Percentiles rank a stretch among this genome's conserved stretches.
phyloP scores from a whole-genome alignment of 2,113 vertebrate genomes.

The Dicerorhinus sumatrensis region DNA sequence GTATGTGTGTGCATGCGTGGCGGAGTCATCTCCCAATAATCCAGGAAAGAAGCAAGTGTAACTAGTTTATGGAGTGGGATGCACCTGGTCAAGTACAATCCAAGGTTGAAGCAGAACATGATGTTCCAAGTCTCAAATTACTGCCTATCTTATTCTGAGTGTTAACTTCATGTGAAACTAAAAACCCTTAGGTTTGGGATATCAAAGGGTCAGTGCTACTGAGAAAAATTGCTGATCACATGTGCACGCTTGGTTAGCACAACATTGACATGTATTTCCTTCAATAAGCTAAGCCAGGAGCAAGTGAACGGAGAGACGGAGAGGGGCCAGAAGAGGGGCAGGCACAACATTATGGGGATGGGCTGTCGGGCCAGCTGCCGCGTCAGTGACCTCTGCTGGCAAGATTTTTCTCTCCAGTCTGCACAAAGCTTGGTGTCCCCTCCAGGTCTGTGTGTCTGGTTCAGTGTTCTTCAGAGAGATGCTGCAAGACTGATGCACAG shows the following conservation, averaged over 20 bases:
- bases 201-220: not conserved
- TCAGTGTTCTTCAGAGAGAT: not conserved
- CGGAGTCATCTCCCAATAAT: not conserved
- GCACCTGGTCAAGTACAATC: not conserved
- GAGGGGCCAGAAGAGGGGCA: not conserved
- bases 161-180: not conserved
- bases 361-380: accelerated
- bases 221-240: not conserved
- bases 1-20: not conserved
- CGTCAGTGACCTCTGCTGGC: conserved; percentile 67
- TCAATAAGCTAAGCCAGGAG: not conserved
- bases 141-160: not conserved
- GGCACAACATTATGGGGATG: accelerated
- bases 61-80: not conserved
- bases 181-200: not conserved
- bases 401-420: not conserved
- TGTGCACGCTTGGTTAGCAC: too few species aligned
- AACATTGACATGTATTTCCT: not conserved
- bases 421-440: not conserved
- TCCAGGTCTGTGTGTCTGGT: not conserved
- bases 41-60: not conserved
- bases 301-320: accelerated
- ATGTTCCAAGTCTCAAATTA: not conserved
- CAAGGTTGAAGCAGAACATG: not conserved
- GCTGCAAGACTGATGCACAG: accelerated